Evolutionary conservation across 2,113 vertebrate species (phyloP).

Genomic region (Esox niger): DNA sequence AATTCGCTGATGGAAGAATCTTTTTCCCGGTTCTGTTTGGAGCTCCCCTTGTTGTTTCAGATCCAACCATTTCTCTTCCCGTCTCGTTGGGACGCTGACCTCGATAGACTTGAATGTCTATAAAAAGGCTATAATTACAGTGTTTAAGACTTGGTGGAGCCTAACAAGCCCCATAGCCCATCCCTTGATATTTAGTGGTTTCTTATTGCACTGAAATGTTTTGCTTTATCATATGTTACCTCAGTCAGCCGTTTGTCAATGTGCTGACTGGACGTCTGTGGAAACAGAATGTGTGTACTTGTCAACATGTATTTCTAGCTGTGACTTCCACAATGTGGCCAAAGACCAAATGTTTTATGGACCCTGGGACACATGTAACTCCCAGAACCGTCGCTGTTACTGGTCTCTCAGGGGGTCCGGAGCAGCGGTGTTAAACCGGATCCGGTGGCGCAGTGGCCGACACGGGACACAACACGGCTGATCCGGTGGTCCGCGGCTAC

Average conservation of each 20-base stretch:
- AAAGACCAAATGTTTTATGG: neutral
- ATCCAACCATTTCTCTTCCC: neutral
- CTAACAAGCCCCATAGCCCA: conserved; percentile 12
- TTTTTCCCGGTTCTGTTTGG: neutral
- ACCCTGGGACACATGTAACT: neutral
- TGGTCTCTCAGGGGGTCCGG: neutral
- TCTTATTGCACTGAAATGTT: conserved; percentile 23
- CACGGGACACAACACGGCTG: no score
- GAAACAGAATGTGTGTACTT: conserved; percentile 2
- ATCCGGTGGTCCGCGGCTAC: no score
- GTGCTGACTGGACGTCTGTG: conserved; percentile 7
- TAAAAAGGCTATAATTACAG: conserved; percentile 34
- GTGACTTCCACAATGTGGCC: neutral
- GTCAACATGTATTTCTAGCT: neutral
- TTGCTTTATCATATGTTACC: conserved; percentile 39
- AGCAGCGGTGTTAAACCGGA: no score
- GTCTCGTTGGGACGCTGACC: conserved; percentile 19
- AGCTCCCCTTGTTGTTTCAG: neutral
- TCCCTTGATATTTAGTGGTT: conserved; percentile 34
- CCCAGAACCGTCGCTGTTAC: neutral
- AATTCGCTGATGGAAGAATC: neutral
- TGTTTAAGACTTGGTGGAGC: conserved; percentile 31
- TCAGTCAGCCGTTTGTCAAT: conserved; percentile 12
- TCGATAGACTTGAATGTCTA: conserved; percentile 38
- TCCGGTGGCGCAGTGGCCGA: no score